These are phyloP conservation scores for Portevinia maculata DNA, from an alignment of 2,888 invertebrate species.

Conservation along the genomic window DNA sequence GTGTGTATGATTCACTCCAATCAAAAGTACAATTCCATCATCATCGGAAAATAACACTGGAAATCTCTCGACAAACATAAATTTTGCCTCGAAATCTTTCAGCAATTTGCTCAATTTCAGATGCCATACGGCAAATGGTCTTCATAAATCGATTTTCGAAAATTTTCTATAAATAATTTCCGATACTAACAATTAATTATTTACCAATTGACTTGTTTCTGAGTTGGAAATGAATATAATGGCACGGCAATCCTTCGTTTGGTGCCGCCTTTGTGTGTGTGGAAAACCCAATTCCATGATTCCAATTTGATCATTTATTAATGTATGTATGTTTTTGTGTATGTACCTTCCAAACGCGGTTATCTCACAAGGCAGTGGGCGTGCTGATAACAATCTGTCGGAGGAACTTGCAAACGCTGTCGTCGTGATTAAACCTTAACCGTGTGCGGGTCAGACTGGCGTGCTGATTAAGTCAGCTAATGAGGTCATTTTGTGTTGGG, in stretches of 20 bases:
- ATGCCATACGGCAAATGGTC: conserved; percentile 33
- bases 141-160: conserved; percentile 40
- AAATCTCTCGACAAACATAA: conserved; percentile 25
- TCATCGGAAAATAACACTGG: neutral
- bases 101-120: neutral
- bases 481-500: conserved; percentile 30
- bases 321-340: conserved; percentile 5
- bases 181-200: conserved; percentile 57
- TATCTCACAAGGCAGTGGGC: conserved; percentile 52
- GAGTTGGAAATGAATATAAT: neutral
- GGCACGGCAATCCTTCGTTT: conserved; percentile 17
- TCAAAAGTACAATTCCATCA: conserved; percentile 46
- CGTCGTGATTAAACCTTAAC: conserved; percentile 18
- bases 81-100: conserved; percentile 2
- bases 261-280: neutral
- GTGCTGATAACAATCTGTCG: conserved; percentile 44
- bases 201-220: conserved; percentile 53
- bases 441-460: conserved; percentile 2
- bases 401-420: conserved; percentile 9
- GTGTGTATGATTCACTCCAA: conserved; percentile 58
- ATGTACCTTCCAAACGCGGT: conserved; percentile 21
- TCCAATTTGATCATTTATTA: neutral
- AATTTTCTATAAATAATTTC: conserved; percentile 61
- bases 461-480: conserved; percentile 16
- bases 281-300: conserved; percentile 8